Percentiles rank a stretch among this genome's conserved stretches.
These are phyloP conservation scores for Apostichopus californicus DNA, from an alignment of 35 echinoderm and acorn worm genomes.

Conservation along the genomic window DNA sequence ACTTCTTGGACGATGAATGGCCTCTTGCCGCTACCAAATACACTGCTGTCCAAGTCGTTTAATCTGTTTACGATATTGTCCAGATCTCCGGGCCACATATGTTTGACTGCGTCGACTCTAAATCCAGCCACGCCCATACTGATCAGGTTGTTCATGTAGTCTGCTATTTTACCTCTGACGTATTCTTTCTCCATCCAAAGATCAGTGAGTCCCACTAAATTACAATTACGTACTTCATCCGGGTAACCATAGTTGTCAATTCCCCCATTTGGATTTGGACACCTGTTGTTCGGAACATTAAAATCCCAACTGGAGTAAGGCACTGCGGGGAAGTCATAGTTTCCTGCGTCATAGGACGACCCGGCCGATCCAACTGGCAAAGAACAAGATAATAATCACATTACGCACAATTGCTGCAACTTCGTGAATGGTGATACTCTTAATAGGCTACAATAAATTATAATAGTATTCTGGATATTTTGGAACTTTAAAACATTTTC, in stretches of 20 bases:
- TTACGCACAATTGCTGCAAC: background rate
- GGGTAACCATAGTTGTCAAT: constrained; percentile 13
- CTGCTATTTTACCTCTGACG: constrained; percentile 54
- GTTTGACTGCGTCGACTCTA: constrained; percentile 53
- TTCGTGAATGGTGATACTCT: too few species aligned
- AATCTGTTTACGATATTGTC: constrained; percentile 34
- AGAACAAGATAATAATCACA: background rate
- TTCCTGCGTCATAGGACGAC: background rate
- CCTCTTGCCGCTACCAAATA: constrained; percentile 14
- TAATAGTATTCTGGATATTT: too few species aligned
- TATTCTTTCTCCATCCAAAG: constrained; percentile 42
- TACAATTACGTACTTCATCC: constrained; percentile 77
- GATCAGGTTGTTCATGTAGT: constrained; percentile 62
- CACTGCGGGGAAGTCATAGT: constrained; percentile 61
- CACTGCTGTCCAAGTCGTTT: constrained; percentile 24
- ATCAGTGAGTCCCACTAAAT: constrained; percentile 71
- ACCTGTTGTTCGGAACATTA: constrained; percentile 58
- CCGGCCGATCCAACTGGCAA: background rate
- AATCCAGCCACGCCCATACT: constrained; percentile 72
- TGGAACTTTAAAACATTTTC: background rate
- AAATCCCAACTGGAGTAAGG: constrained; percentile 77
- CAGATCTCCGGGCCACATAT: constrained; percentile 77
- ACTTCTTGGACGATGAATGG: constrained; percentile 66
- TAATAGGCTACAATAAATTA: too few species aligned
- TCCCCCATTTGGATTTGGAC: constrained; percentile 27